Percentiles rank a stretch among this genome's conserved stretches.
Conservation (phyloP, 23 tunicate genomes). For the Trididemnum clinides region DNA sequence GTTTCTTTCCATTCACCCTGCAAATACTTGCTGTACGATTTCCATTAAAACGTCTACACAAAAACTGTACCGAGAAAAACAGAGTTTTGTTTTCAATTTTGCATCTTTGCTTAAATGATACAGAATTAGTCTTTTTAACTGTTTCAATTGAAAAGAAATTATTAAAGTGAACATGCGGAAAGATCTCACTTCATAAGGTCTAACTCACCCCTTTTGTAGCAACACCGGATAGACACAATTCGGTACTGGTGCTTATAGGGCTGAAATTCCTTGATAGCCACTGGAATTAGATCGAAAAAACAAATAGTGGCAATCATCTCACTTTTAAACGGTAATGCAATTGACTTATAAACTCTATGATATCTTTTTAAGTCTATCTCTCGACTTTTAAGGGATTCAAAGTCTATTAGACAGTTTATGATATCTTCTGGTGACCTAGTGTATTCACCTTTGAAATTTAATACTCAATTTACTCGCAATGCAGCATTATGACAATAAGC, state of each 20-base stretch:
- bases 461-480: no score
- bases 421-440: not conserved
- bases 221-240: not conserved
- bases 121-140: not conserved
- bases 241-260: not conserved
- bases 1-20: not conserved
- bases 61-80: not conserved
- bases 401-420: not conserved
- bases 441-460: not conserved
- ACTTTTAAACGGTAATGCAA: no score
- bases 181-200: not conserved
- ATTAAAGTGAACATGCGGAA: not conserved
- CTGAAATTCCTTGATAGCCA: not conserved
- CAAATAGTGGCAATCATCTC: no score
- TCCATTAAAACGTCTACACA: not conserved
- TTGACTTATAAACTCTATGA: no score
- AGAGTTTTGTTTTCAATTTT: not conserved
- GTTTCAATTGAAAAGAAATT: not conserved
- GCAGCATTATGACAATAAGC: no score
- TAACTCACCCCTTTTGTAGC: not conserved
- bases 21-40: not conserved
- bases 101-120: not conserved
- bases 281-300: not conserved
- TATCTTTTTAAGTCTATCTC: not conserved
- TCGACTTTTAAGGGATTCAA: not conserved